A percentile compares a stretch with the other conserved stretches of the same genome.
Evolutionary conservation across 2,797 vertebrate genomes (phyloP).

Genomic region (Crocodylus rhombifer): DNA sequence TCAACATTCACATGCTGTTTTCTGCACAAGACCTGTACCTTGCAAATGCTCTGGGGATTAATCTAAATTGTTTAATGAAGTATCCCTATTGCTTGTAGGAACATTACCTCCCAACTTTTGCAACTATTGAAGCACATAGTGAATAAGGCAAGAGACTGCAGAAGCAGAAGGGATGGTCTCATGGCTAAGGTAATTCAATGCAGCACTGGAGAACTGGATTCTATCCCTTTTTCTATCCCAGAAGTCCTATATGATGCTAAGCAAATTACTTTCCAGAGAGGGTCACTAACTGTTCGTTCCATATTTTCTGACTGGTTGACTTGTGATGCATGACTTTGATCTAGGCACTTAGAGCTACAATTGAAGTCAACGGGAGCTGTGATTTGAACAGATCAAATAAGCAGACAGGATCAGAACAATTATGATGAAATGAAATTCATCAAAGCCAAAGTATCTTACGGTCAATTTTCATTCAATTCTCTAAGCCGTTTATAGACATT

Average conservation of each 20-base stretch:
- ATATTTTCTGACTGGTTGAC: conserved; percentile 43
- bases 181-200: neutral
- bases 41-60: neutral
- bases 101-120: neutral
- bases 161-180: neutral
- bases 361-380: conserved; percentile 1
- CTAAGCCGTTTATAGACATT: no score
- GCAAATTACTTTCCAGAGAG: neutral
- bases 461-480: neutral
- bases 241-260: fast-evolving
- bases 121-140: neutral
- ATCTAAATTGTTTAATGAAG: fast-evolving
- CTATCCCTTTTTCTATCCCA: neutral
- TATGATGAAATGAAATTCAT: neutral
- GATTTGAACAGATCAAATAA: neutral
- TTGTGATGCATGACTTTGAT: neutral
- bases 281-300: neutral
- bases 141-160: neutral
- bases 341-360: neutral
- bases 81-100: neutral
- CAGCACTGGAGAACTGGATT: neutral
- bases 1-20: neutral
- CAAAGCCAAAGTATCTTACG: conserved; percentile 9
- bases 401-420: neutral
- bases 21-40: neutral